Conservation (phyloP, 2,888 invertebrate genomes). For the Callinectes sapidus region DNA sequence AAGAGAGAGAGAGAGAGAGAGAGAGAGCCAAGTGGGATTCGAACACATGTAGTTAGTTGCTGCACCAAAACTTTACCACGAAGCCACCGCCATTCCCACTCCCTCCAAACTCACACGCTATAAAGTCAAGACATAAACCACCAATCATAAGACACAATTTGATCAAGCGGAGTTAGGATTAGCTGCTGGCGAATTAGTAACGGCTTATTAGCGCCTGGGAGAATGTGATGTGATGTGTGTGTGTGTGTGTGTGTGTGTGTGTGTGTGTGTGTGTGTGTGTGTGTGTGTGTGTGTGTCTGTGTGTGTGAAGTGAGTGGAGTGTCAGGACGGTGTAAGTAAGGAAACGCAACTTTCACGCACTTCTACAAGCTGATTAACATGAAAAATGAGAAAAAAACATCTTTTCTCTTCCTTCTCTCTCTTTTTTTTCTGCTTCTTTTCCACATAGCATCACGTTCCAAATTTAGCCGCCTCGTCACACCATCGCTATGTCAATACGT, state of each 20-base stretch:
- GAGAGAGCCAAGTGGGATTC: background rate
- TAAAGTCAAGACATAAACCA: background rate
- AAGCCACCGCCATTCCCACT: background rate
- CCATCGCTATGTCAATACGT: background rate
- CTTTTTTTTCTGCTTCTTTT: background rate
- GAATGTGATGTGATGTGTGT: background rate
- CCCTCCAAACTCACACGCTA: background rate
- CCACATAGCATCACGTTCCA: background rate
- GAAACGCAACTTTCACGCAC: background rate
- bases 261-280: slow-evolving; percentile 38
- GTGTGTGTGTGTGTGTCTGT: slow-evolving; percentile 5
- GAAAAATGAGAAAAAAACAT: slow-evolving; percentile 8
- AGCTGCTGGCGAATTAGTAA: background rate
- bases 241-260: slow-evolving; percentile 4
- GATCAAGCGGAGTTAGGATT: background rate
- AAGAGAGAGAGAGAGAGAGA: background rate
- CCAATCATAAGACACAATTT: background rate
- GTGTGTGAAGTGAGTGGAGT: slow-evolving; percentile 19
- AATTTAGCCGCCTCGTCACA: background rate
- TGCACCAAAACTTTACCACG: background rate
- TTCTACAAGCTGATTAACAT: background rate
- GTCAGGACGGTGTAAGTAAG: background rate
- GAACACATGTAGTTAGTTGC: background rate
- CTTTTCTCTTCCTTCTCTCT: background rate
- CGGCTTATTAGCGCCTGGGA: background rate